Base-by-base conservation (phyloP, 2,113 vertebrate genomes). In the Nothobranchius kuhntae region DNA sequence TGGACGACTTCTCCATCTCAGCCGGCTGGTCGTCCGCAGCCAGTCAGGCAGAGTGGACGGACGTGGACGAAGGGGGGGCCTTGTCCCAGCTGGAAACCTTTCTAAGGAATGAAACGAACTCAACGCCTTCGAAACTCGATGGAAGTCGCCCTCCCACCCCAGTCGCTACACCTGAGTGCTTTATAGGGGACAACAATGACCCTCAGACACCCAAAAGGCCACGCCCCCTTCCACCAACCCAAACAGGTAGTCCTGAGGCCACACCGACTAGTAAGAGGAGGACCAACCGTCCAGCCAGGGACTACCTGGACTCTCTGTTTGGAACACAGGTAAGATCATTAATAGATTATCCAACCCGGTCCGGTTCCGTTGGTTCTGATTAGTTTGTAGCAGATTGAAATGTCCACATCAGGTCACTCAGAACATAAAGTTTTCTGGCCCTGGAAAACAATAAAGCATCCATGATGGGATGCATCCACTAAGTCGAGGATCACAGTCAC, bases 1-100 rank as follows among this genome's bases (percentile, higher is more conserved):
- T 87, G 54, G 46, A 77, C 9, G 66, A 70, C 3, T 65, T 86
- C 45, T 88, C 79, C 2, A 77, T 69, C 3, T 63, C 64, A 0
- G 30, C 56, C 0, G 73, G 24, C 0, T 78, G 79, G 77, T 72
- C 14, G 0, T 79, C 77, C 0, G 69, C 2, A 0, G 12, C 51
- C 0, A 90, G 87, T 56, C 85, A 83, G 61, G 56, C 26, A 35
- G 47, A 13, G 1, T 60, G 64, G 53, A 90, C 89, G 0, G 87
- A 91, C 42, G 0, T 12, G 0, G 83, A 86, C 0, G 44, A 45
- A 3, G 0, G 0, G 0, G 14, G 13, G 26, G 12, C 6, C 24
- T 13, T 5, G 2, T 46, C 44, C 45, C 42, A 35, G 42, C n/a
- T 11, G 26, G 68, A 52, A 0, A 9, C 1, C 0, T 30, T 13